These are phyloP conservation scores for Punctoribates punctum DNA, from an alignment of 2,888 invertebrate genomes.

Conservation along the genomic window DNA sequence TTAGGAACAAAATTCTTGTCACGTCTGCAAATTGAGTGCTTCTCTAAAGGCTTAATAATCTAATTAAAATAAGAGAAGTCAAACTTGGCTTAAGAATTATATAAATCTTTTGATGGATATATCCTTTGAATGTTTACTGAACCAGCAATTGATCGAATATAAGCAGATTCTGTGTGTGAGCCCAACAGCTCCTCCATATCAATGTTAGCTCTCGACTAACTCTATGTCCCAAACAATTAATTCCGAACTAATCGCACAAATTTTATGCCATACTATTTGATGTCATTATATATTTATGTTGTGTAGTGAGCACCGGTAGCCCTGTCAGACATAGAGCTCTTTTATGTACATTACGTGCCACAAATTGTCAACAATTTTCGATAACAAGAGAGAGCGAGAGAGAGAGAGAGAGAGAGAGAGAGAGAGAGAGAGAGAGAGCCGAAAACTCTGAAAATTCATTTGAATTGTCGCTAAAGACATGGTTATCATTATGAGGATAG, in stretches of 20 bases:
- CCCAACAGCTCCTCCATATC: background rate
- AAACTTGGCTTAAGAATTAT: slow-evolving; percentile 6
- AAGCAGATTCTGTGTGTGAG: background rate
- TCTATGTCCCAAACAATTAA: slow-evolving; percentile 19
- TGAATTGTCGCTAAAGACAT: slow-evolving; percentile 15
- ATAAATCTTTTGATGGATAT: background rate
- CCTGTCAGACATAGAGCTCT: background rate
- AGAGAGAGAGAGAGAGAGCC: no score
- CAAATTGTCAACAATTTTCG: slow-evolving; percentile 22
- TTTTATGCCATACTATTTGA: slow-evolving; percentile 31
- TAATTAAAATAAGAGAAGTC: slow-evolving; percentile 17
- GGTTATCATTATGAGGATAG: slow-evolving; percentile 10
- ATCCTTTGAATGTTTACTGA: slow-evolving; percentile 6
- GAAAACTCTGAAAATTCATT: background rate
- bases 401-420: no score
- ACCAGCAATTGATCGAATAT: background rate
- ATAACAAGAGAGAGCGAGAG: background rate
- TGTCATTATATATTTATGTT: slow-evolving; percentile 26
- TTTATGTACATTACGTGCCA: background rate
- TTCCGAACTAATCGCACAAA: slow-evolving; percentile 13
- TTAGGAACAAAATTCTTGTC: slow-evolving; percentile 16
- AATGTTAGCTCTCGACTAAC: background rate
- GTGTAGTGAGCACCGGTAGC: background rate
- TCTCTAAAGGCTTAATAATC: slow-evolving; percentile 18
- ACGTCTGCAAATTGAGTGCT: slow-evolving; percentile 24